Conservation (phyloP, 2,113 vertebrate genomes). For the Sylvilagus bachmani region DNA sequence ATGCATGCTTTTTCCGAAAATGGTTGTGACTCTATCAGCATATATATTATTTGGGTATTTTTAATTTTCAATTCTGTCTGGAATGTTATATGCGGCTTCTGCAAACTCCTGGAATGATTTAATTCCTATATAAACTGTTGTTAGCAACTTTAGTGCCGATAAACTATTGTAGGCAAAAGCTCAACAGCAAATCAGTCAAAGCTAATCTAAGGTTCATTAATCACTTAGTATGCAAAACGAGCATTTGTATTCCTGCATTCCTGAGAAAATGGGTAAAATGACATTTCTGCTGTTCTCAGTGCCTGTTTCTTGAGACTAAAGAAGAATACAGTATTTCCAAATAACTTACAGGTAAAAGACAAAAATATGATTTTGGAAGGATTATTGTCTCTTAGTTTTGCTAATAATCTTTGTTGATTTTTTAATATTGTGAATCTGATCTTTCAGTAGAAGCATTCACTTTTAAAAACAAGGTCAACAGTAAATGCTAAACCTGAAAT, state of each 20-base stretch:
- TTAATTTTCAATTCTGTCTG: conserved; percentile 51
- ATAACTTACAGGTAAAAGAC: neutral
- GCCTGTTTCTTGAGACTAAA: neutral
- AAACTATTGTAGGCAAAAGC: conserved; percentile 48
- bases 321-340: neutral
- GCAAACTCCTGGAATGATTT: conserved; percentile 74
- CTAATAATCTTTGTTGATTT: neutral
- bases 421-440: neutral
- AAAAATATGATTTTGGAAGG: conserved; percentile 30
- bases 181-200: conserved; percentile 68
- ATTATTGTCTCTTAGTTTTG: conserved; percentile 24
- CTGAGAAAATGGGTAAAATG: conserved; percentile 29
- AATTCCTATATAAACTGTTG: conserved; percentile 61
- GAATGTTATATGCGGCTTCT: conserved; percentile 52
- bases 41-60: conserved; percentile 43
- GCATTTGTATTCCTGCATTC: neutral
- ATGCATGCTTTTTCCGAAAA: neutral
- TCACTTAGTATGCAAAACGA: conserved; percentile 77
- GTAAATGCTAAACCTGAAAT: neutral
- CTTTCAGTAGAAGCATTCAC: neutral
- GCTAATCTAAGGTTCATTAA: conserved; percentile 76
- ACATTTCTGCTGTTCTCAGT: neutral
- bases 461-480: neutral
- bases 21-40: neutral
- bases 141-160: conserved; percentile 45